phyloP scores from a whole-genome alignment of 2,113 vertebrate genomes.

The Sus scrofa region T2T-Sscrofa CM000813.6:18597001-18597500 shows the following conservation, averaged over 20 bases:
- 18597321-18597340: neutral
- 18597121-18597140: no score
- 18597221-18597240: neutral
- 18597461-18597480: neutral
- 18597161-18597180: no score
- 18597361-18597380: constrained; percentile 15
- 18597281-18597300: neutral
- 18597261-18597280: neutral
- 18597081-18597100: no score
- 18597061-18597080: no score
- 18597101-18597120: no score
- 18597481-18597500: neutral
- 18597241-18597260: neutral
- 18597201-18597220: neutral
- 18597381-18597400: neutral
- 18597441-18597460: neutral
- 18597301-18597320: constrained; percentile 19
- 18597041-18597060: no score
- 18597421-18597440: neutral
- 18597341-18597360: constrained; percentile 18
- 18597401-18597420: neutral
- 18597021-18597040: no score
- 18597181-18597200: neutral
- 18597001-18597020: no score
- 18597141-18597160: no score